These are phyloP conservation scores for Adrianichthys oophorus DNA, from an alignment of 2,797 vertebrate species.

Conservation along the genomic window DNA sequence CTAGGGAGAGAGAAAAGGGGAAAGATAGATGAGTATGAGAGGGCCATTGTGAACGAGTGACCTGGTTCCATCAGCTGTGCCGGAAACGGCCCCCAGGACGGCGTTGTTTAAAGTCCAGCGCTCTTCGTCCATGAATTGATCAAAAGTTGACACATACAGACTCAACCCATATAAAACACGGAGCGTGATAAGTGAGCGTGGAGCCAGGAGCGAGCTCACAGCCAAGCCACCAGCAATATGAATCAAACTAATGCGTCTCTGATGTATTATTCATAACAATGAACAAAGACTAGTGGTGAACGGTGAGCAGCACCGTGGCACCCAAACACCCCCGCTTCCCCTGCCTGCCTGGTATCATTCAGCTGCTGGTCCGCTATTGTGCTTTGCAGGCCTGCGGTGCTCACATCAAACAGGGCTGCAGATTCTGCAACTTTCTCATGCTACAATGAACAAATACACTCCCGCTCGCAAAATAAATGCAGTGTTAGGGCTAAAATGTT, in stretches of 20 bases:
- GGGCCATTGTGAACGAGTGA: conserved; percentile 51
- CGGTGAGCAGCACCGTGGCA: conserved; percentile 26
- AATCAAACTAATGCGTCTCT: conserved; percentile 64
- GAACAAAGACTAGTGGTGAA: conserved; percentile 53
- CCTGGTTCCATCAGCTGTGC: conserved; percentile 42
- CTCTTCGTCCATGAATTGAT: conserved; percentile 27
- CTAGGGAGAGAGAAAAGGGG: conserved; percentile 60
- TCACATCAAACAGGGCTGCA: conserved; percentile 34
- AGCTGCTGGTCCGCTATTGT: conserved; percentile 23
- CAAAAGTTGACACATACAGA: conserved; percentile 31
- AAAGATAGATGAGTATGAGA: conserved; percentile 41
- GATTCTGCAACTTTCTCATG: conserved; percentile 18
- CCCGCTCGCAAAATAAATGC: background rate
- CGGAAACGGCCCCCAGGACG: conserved; percentile 30
- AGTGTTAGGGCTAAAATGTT: background rate
- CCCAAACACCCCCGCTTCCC: background rate
- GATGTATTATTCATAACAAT: conserved; percentile 67
- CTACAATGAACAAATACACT: conserved; percentile 9
- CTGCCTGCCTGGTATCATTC: conserved; percentile 30
- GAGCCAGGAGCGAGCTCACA: conserved; percentile 29
- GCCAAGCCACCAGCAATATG: conserved; percentile 46
- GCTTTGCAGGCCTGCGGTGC: conserved; percentile 23
- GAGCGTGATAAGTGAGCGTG: conserved; percentile 28
- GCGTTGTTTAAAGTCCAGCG: conserved; percentile 29
- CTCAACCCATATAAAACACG: conserved; percentile 26